Percentiles rank a stretch among this genome's conserved stretches.
These are phyloP conservation scores for Nasua narica DNA, from an alignment of 2,797 vertebrate species.

Conservation along the genomic window DNA sequence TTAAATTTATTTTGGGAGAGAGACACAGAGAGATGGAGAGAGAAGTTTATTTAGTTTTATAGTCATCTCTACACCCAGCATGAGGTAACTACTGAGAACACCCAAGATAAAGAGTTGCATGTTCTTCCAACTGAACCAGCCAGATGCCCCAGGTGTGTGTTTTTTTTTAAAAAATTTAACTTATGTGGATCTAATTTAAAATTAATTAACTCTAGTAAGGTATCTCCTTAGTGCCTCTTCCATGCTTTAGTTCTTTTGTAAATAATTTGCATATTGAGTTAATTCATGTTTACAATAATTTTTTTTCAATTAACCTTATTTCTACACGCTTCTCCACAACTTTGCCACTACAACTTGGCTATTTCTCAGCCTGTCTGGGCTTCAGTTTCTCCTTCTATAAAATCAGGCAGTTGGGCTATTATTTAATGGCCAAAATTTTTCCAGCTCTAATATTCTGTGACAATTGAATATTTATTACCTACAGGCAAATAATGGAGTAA, in stretches of 20 bases:
- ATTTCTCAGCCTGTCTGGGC: neutral
- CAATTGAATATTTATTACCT: neutral
- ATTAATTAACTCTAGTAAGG: neutral
- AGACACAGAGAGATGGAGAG: neutral
- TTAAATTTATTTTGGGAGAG: neutral
- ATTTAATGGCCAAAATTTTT: neutral
- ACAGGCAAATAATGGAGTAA: neutral
- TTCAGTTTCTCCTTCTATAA: slow-evolving; percentile 6
- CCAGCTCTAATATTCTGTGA: neutral
- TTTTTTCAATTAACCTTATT: neutral
- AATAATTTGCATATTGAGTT: neutral
- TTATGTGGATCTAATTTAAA: slow-evolving; percentile 18
- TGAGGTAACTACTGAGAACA: neutral
- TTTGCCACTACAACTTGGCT: neutral
- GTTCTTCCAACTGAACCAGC: neutral
- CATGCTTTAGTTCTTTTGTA: neutral
- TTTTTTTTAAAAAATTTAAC: neutral
- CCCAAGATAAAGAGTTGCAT: neutral
- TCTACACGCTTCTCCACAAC: neutral
- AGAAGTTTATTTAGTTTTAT: neutral
- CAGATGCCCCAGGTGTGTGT: neutral
- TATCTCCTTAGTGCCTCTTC: neutral
- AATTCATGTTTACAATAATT: neutral
- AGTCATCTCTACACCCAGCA: neutral
- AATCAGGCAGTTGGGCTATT: neutral